Conservation (phyloP, 2,797 vertebrate genomes). For the Myiotriccus ornatus region DNA sequence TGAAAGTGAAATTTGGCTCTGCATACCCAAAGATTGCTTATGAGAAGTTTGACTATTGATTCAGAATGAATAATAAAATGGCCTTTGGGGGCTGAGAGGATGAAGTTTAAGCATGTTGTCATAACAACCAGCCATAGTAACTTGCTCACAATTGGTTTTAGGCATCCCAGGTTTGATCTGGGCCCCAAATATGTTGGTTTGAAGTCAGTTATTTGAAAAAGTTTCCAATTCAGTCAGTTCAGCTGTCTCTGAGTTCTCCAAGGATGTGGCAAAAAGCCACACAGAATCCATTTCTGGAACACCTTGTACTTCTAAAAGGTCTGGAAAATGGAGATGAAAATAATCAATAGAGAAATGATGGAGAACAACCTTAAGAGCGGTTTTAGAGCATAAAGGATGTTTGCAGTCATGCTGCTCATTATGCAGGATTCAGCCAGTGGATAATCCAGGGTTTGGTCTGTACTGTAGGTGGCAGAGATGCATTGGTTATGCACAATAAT, state of each 20-base stretch:
- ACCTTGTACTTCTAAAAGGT: not conserved
- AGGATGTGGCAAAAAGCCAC: not conserved
- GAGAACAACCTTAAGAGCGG: not conserved
- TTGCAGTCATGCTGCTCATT: not conserved
- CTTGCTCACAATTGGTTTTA: not conserved
- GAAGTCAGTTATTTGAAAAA: not conserved
- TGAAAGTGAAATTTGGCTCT: not conserved
- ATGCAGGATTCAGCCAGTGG: not conserved
- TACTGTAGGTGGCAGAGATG: slow-evolving; percentile 56
- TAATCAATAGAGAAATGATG: not conserved
- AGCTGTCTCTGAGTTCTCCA: not conserved
- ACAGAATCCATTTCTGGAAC: not conserved
- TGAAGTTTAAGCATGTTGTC: not conserved
- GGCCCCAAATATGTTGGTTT: not conserved
- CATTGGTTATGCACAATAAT: not conserved
- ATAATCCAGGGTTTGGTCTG: not conserved
- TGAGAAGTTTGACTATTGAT: not conserved
- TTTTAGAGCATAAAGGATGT: not conserved
- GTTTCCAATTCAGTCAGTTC: not conserved
- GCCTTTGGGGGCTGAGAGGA: not conserved
- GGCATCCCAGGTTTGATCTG: not conserved
- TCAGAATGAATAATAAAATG: not conserved
- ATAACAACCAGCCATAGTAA: not conserved
- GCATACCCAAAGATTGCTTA: not conserved
- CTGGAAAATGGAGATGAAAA: not conserved